Evolutionary conservation across 30 jellyfish, hydroid and myxozoan genomes (phyloP), one percentile per base, ranked within the genome.

Genomic region (Hydra vulgaris): DNA sequence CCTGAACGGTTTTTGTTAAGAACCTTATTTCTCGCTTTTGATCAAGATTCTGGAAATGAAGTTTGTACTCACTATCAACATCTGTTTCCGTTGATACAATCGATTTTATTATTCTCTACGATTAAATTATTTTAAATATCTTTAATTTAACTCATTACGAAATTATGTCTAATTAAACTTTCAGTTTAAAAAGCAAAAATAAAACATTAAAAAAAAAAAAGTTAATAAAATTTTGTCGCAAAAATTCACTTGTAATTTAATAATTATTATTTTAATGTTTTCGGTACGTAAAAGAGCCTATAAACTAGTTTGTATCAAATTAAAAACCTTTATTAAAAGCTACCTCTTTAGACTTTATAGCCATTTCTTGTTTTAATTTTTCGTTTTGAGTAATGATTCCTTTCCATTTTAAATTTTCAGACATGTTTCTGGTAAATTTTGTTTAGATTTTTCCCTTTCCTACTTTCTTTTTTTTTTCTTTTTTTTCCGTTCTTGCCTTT

Each of bases 11-110:
- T 68, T 68, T 68, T 15, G 75, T 23, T 23, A 68, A 23, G 15
- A 68, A 68, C 27, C 75, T 68, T 68, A 68, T 68, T 23, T 68
- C 75, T 68, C 75, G 75, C 15, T 68, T 68, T 16, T 68, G 75
- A 68, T 68, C 75, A 68, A 68, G 75, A 68, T 68, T 68, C 15
- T 68, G 75, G 15, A 68, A 68, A 16, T 68, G 75, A n/a, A 68
- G 27, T 68, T 68, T 68, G 27, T 68, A 68, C 27, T 68, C 75
- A 3, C 15, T 23, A 68, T 68, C 75, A 68, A 23, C 75, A 3
- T 68, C 75, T n/a, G 75, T 68, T 68, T 68, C 75, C 25, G 16
- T 23, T 15, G 75, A 68, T n/a, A 16, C 8, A 68, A 68, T 68
- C 16, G 75, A 16, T 68, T 68, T 68, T 5, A 68, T 23, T 16